Percentiles rank a stretch among this genome's conserved stretches.
Evolutionary conservation across 1,140 invertebrate genomes (phyloP).

Genomic region (Littorina saxatilis): DNA sequence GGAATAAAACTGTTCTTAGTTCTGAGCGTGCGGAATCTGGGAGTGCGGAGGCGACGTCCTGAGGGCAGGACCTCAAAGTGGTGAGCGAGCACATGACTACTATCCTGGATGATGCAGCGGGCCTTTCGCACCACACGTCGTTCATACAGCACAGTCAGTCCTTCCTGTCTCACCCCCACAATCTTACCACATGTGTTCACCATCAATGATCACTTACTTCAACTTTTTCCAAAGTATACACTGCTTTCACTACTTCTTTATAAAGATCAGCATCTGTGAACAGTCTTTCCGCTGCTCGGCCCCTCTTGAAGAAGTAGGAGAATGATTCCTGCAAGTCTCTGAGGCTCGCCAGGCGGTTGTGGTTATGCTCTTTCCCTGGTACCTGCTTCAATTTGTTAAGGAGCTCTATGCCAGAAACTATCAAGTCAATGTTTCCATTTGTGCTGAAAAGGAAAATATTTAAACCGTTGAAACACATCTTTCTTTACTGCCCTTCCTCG

Average conservation of each 20-base stretch:
- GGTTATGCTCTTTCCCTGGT: constrained; percentile 65
- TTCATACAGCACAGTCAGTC: no score
- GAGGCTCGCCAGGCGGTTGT: constrained; percentile 67
- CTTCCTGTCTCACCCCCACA: no score
- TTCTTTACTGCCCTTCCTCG: not conserved
- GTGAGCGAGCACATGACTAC: no score
- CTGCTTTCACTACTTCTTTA: constrained; percentile 69
- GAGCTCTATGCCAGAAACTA: constrained; percentile 73
- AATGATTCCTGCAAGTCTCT: constrained; percentile 75
- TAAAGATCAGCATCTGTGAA: constrained; percentile 63
- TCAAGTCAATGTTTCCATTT: constrained; percentile 77
- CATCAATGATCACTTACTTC: no score
- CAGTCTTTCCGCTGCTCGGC: constrained; percentile 75
- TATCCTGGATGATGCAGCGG: no score
- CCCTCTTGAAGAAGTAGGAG: constrained; percentile 74
- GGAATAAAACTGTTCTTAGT: no score
- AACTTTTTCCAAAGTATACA: constrained; percentile 63
- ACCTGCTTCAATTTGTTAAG: constrained; percentile 65
- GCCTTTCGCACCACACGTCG: no score
- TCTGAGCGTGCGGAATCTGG: no score
- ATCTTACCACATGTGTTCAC: no score
- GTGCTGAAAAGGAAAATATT: constrained; percentile 62
- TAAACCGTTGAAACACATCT: not conserved
- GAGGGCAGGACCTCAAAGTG: no score
- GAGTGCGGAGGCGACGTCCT: no score